Evolutionary conservation across 1,140 invertebrate species (phyloP), one percentile per base, ranked within the genome.

Genomic region (Magallana gigas): DNA sequence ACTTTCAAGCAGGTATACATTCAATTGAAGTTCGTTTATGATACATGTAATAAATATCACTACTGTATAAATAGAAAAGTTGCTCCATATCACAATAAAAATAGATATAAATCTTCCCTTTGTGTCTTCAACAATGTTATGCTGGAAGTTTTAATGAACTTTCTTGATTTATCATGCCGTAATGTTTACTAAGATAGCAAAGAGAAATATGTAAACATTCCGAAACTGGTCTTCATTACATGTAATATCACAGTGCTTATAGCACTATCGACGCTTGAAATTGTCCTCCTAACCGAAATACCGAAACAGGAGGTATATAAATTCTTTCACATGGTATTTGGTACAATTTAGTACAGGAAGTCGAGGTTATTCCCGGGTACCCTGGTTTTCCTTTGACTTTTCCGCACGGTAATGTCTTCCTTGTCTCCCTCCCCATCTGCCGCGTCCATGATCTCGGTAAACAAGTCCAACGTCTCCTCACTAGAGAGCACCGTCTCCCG

Each of bases 371-470:
- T 84, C 36, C 80, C 80, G 1, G 91, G 90, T 1, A 90, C 84
- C 16, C 82, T 80, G n/a, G 92, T 91, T 85, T 90, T 89, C 23
- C 88, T 88, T 62, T 90, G 89, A 48, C 86, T 71, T 1, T 91
- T 91, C 80, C 85, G 86, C n/a, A 90, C 90, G 62, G 88, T 89
- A 23, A 91, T 91, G 64, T 91, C 91, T 29, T 93, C 92, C 9
- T 71, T 87, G 56, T 92, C 91, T 12, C 90, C 91, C 68, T 93
- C 91, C 1, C 91, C 91, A 9, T 93, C 92, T 11, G 93, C 87
- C 18, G 93, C 92, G n/a, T 91, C 89, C 58, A 94, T 89, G 58
- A 94, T 92, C 87, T 91, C 91, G 14, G 91, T 90, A 85, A 94
- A 94, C 71, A 94, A 84, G 36, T 91, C 90, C 23, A 94, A 84